A percentile compares a stretch with the other conserved stretches of the same genome.
Evolutionary conservation across 1,140 invertebrate species (phyloP).

Genomic region (Drosophila azteca): DNA sequence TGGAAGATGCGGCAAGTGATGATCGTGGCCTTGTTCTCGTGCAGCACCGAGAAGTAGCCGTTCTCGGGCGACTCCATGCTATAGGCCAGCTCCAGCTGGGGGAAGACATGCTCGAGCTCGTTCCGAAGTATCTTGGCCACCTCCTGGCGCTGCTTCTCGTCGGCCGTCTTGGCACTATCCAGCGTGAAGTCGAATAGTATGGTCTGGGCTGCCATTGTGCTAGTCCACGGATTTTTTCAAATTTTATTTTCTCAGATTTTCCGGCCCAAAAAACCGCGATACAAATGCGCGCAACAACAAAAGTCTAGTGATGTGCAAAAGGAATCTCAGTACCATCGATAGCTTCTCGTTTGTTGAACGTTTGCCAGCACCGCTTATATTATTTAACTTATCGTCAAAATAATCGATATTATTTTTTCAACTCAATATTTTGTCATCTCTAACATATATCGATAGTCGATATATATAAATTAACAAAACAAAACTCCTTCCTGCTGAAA

Average conservation of each 20-base stretch:
- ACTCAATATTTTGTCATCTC: too few species aligned
- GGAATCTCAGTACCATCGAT: too few species aligned
- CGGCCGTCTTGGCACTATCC: slow-evolving; percentile 87
- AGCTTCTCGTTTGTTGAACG: too few species aligned
- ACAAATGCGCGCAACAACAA: too few species aligned
- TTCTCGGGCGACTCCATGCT: slow-evolving; percentile 86
- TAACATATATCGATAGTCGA: too few species aligned
- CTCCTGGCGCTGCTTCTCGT: slow-evolving; percentile 87
- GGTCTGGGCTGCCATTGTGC: slow-evolving; percentile 91
- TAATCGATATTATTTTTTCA: too few species aligned
- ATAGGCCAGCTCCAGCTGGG: slow-evolving; percentile 87
- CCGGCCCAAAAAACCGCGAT: background rate
- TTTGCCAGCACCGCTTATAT: too few species aligned
- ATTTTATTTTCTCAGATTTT: background rate
- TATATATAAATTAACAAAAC: too few species aligned
- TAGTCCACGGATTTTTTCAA: background rate
- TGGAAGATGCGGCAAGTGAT: slow-evolving; percentile 87
- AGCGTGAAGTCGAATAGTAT: slow-evolving; percentile 92
- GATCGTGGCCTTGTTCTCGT: slow-evolving; percentile 88
- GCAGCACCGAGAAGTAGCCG: slow-evolving; percentile 88
- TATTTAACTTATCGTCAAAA: too few species aligned
- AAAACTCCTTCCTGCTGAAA: too few species aligned
- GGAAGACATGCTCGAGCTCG: slow-evolving; percentile 88
- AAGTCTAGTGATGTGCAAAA: too few species aligned
- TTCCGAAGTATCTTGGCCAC: slow-evolving; percentile 88